These are phyloP conservation scores for Physella acuta DNA, from an alignment of 1,140 invertebrate species.

Conservation along the genomic window DNA sequence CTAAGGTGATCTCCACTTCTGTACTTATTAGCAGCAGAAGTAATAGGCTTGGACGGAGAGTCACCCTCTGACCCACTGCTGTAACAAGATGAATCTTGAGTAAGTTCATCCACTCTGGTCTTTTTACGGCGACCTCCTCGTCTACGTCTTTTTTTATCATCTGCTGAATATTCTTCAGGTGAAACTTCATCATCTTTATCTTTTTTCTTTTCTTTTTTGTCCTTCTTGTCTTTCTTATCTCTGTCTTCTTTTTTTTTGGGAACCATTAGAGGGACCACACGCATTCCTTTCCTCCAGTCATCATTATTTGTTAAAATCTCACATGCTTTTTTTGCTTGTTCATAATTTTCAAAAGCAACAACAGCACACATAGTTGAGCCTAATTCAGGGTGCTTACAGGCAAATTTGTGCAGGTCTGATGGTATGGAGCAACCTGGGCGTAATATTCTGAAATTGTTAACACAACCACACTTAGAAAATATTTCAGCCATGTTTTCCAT, in stretches of 20 bases:
- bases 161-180: conserved; percentile 38
- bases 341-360: conserved; percentile 85
- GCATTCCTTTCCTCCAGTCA: conserved; percentile 63
- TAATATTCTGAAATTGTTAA: conserved; percentile 81
- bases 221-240: conserved; percentile 34
- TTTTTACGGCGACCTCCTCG: conserved; percentile 45
- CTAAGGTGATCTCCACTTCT: conserved; percentile 33
- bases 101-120: conserved; percentile 48
- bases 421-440: conserved; percentile 84
- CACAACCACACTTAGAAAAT: conserved; percentile 84
- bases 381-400: conserved; percentile 86
- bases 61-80: conserved; percentile 56
- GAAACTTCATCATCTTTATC: conserved; percentile 26
- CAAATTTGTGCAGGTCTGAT: conserved; percentile 83
- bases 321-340: conserved; percentile 78
- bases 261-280: conserved; percentile 57
- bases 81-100: conserved; percentile 46
- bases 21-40: conserved; percentile 8
- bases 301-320: conserved; percentile 60
- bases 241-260: conserved; percentile 49
- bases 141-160: conserved; percentile 47
- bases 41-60: conserved; percentile 15
- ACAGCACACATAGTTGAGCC: conserved; percentile 79
- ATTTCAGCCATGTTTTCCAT: conserved; percentile 86
- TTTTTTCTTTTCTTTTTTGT: conserved; percentile 16